Conservation (phyloP, 1,140 invertebrate genomes). For the Prorops nasuta region DNA sequence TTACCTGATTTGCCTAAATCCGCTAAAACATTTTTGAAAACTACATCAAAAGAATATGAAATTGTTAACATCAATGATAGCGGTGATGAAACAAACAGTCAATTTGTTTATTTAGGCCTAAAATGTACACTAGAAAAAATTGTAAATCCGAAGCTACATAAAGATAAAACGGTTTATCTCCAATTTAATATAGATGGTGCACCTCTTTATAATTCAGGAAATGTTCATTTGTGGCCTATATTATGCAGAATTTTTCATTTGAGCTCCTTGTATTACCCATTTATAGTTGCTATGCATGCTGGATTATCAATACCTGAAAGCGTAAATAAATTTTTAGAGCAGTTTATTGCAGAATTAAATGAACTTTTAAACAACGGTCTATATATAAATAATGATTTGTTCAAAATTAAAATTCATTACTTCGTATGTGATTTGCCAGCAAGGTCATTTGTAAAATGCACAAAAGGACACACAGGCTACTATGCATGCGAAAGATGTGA, state of each 20-base stretch:
- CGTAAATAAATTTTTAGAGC: slow-evolving; percentile 1
- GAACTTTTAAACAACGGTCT: not conserved
- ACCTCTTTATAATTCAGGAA: slow-evolving; percentile 6
- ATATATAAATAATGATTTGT: not conserved
- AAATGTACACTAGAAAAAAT: not conserved
- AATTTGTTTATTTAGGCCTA: slow-evolving; percentile 17
- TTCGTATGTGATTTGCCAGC: slow-evolving; percentile 5
- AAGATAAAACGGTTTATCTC: slow-evolving; percentile 6
- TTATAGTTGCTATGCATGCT: slow-evolving; percentile 11
- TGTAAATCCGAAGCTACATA: slow-evolving; percentile 9
- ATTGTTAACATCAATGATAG: slow-evolving; percentile 4
- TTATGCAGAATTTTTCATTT: slow-evolving; percentile 9
- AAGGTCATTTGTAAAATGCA: slow-evolving; percentile 3
- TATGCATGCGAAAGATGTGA: slow-evolving; percentile 1
- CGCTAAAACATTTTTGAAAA: slow-evolving; percentile 16
- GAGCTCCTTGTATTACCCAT: slow-evolving; percentile 10
- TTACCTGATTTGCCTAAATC: slow-evolving; percentile 7
- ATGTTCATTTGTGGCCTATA: slow-evolving; percentile 16
- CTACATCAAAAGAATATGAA: not conserved
- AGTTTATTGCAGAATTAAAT: slow-evolving; percentile 10
- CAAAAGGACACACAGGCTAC: not conserved
- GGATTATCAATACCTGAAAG: slow-evolving; percentile 10
- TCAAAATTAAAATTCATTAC: slow-evolving; percentile 1
- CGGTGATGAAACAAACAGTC: not conserved
- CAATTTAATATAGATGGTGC: slow-evolving; percentile 8